phyloP scores from a whole-genome alignment of 1,140 invertebrate species.

The Phortica variegata region DNA sequence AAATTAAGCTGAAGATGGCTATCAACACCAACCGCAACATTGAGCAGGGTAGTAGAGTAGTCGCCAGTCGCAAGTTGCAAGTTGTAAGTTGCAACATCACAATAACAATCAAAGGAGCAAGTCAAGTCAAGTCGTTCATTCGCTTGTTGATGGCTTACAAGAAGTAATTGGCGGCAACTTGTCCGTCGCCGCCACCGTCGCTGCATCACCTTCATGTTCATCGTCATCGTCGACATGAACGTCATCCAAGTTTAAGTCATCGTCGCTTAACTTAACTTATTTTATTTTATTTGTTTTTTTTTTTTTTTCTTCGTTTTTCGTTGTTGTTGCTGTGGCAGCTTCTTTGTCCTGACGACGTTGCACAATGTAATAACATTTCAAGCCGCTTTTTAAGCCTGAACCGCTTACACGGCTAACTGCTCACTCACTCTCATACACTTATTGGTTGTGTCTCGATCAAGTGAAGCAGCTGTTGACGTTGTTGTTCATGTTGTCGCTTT shows the following conservation, averaged over 20 bases:
- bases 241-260: slow-evolving; percentile 23
- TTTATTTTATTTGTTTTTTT: slow-evolving; percentile 42
- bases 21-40: slow-evolving; percentile 42
- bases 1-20: slow-evolving; percentile 56
- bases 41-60: no score
- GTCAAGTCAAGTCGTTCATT: slow-evolving; percentile 50
- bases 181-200: slow-evolving; percentile 26
- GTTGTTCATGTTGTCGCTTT: slow-evolving; percentile 16
- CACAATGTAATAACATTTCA: slow-evolving; percentile 47
- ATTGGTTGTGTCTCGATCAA: no score
- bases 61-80: no score
- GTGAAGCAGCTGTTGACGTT: slow-evolving; percentile 4
- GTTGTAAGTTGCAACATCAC: no score
- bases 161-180: slow-evolving; percentile 55
- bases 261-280: slow-evolving; percentile 52
- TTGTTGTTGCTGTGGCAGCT: background rate
- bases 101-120: no score
- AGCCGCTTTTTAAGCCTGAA: slow-evolving; percentile 39
- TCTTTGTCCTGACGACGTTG: background rate
- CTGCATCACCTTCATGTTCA: slow-evolving; percentile 29
- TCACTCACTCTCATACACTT: no score
- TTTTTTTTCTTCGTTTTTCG: slow-evolving; percentile 21
- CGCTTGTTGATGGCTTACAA: slow-evolving; percentile 55
- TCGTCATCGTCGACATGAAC: slow-evolving; percentile 17
- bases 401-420: slow-evolving; percentile 41